Base-by-base conservation (phyloP, 2,888 invertebrate genomes). In the Ennomos quercinarius region DNA sequence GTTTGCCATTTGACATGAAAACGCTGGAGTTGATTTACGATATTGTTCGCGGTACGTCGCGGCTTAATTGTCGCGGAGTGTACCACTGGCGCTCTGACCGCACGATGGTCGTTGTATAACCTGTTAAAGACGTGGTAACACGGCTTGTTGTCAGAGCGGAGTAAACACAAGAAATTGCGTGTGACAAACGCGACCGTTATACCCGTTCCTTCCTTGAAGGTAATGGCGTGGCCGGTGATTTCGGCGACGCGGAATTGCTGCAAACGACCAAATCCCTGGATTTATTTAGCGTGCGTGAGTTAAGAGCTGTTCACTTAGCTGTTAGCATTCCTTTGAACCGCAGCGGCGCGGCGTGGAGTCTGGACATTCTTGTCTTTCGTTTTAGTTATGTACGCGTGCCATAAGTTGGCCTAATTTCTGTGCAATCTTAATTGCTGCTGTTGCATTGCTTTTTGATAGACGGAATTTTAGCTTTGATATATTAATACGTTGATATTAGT, bases 231-330 rank as follows among this genome's bases (percentile, higher is more conserved):
- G 58, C 66, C 62, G 68, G 75, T 72, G 70, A 68, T 79, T 81
- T 80, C 67, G 73, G 71, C 66, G 72, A 72, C 76, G 70, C 71
- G 67, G 69, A 76, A 80, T 80, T 75, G 77, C 75, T 63, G 65
- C 63, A 72, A 77, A 78, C 78, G 76, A 66, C 70, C 66, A 63
- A 67, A 77, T 73, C 68, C 51, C 42, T 72, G 71, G 76, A 81
- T 80, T 81, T 78, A 81, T 77, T 76, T 73, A 17, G 73, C 73
- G 70, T 72, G 73, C 71, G 64, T 67, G 61, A 68, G 57, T 70
- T 69, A 72, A 71, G 72, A 68, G 59, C 64, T 68, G 68, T 73
- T 70, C 71, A 70, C 59, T 66, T 63, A 37, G 37, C 50, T 40
- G 39, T 48, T 36, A 44, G 13, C 54, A 60, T 60, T 54, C 72